Conservation (phyloP, 1,140 invertebrate genomes). For the Ctenoplectra terminalis region DNA sequence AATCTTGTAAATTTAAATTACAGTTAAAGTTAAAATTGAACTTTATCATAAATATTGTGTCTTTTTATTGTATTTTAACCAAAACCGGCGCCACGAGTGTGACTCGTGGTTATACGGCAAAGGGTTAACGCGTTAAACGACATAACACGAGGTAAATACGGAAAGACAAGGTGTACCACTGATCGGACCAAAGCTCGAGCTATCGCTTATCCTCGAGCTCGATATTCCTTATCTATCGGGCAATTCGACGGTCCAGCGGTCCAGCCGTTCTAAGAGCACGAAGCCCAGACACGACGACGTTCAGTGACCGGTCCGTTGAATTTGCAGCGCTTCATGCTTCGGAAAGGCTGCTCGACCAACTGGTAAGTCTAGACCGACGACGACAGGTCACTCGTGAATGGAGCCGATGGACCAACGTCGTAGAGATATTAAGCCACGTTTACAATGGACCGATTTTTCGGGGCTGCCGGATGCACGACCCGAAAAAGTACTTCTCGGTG, state of each 20-base stretch:
- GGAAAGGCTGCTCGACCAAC: slow-evolving; percentile 49
- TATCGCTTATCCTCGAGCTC: neutral
- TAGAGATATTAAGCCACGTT: slow-evolving; percentile 17
- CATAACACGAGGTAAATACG: neutral
- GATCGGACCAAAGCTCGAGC: neutral
- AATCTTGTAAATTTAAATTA: too few relatives aligned
- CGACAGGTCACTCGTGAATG: slow-evolving; percentile 47
- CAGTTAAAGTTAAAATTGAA: too few relatives aligned
- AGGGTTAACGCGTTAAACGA: too few relatives aligned
- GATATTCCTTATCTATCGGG: slow-evolving; percentile 3
- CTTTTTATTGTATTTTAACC: too few relatives aligned
- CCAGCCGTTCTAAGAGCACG: neutral
- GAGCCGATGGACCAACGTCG: slow-evolving; percentile 31
- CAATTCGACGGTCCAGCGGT: neutral
- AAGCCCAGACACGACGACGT: slow-evolving; percentile 1
- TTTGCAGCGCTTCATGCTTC: slow-evolving; percentile 39
- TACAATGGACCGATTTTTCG: slow-evolving; percentile 34
- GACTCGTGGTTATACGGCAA: too few relatives aligned
- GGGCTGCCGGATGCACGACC: neutral
- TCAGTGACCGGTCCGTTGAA: slow-evolving; percentile 32
- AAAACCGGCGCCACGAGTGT: too few relatives aligned
- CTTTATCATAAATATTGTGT: too few relatives aligned
- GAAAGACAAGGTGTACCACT: neutral
- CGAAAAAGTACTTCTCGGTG: neutral
- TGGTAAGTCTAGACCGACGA: slow-evolving; percentile 52